Evolutionary conservation across 2,113 vertebrate species (phyloP), one percentile per base, ranked within the genome.

Genomic region (Rhea americana): DNA sequence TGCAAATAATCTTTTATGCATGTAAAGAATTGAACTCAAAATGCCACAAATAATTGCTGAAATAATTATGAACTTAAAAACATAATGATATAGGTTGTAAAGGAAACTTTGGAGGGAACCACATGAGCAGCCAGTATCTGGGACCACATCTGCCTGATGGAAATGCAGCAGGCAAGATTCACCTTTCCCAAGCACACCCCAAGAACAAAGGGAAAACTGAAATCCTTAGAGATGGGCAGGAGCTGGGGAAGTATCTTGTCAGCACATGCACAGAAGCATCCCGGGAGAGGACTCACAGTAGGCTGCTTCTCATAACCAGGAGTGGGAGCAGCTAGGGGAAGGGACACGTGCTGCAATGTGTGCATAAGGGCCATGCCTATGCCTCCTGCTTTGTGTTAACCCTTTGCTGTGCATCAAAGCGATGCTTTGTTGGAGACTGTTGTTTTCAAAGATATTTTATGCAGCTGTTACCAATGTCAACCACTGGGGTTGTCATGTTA

Each of bases 41-140:
- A 90, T 91, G 82, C 43, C 76, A 90, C 51, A 88, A 86, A 93
- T 84, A 53, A 65, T 72, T 75, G 32, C 43, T 91, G 82, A 91
- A 93, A 91, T 91, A 93, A 76, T 94, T 91, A 91, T 88, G 80
- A 91, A 75, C 15, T 39, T 63, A 67, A 68, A 82, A 74, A 72
- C 7, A 5, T 62, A 88, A 88, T 4, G 0, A 32, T 78, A 84
- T 79, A 81, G 79, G 68, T 91, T 83, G 73, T 50, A 77, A 90
- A 71, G 68, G 37, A 95, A 93, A 76, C 41, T 87, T 87, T 25
- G 79, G 26, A 47, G 30, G 14, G 20, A 94, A 41, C 59, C 62
- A 59, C 67, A 48, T 10, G 20, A 94, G 59, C 76, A 81, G 51
- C 55, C 72, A 88, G 12, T 75, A 90, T 89, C 47, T 59, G 35